These are phyloP conservation scores for Otolemur garnettii DNA, from an alignment of 2,113 vertebrate species.

Conservation along the genomic window DNA sequence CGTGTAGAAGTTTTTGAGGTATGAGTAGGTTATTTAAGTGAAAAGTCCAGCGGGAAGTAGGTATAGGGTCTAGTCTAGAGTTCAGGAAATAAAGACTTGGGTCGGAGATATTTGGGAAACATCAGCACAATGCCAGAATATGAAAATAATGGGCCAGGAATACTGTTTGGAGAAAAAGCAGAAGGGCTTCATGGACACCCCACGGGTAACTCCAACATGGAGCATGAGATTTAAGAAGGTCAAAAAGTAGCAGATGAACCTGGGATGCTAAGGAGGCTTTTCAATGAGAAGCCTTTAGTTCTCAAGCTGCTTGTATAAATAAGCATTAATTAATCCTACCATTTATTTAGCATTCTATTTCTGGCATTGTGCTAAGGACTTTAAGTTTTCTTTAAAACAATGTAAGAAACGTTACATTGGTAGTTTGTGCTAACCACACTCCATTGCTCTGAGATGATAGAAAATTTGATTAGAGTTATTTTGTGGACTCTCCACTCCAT, in stretches of 20 bases:
- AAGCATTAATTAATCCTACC: neutral
- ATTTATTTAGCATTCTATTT: slow-evolving; percentile 36
- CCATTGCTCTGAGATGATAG: neutral
- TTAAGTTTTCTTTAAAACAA: neutral
- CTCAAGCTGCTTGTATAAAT: neutral
- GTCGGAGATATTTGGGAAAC: neutral
- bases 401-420: neutral
- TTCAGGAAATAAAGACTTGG: slow-evolving; percentile 9
- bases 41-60: neutral
- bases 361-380: neutral
- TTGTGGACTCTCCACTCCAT: neutral
- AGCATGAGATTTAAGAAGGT: neutral
- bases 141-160: neutral
- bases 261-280: neutral
- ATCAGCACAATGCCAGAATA: neutral
- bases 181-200: neutral
- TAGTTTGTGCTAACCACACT: neutral
- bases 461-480: neutral
- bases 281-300: neutral
- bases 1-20: neutral
- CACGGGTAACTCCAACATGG: neutral
- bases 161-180: slow-evolving; percentile 14
- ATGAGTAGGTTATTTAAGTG: neutral
- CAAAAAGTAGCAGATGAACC: neutral
- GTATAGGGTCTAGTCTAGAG: neutral